Conservation (phyloP, 2,797 vertebrate genomes). For the Sebastes elongatus region DNA sequence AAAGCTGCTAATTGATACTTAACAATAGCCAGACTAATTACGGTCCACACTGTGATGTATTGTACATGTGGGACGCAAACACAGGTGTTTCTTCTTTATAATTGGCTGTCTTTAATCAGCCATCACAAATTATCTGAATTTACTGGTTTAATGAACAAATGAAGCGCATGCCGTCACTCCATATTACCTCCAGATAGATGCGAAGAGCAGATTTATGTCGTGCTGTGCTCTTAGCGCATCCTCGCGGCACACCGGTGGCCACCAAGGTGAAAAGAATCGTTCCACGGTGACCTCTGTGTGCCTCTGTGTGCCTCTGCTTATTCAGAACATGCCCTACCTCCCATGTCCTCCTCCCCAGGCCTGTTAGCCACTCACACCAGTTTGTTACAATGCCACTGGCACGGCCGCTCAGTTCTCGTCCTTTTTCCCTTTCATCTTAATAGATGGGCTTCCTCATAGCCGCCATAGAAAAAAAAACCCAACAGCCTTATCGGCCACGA, state of each 20-base stretch:
- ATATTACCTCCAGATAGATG: not conserved
- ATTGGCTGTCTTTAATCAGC: not conserved
- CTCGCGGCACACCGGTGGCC: not conserved
- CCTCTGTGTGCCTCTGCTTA: constrained; percentile 39
- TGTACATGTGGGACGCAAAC: not conserved
- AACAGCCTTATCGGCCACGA: constrained; percentile 46
- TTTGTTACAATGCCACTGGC: constrained; percentile 13
- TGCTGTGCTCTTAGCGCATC: constrained; percentile 13
- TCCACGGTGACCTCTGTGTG: constrained; percentile 56
- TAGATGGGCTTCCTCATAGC: constrained; percentile 41
- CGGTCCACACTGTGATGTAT: not conserved
- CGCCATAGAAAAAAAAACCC: not conserved
- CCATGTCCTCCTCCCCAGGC: not conserved
- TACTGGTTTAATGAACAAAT: not conserved
- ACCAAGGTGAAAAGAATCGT: constrained; percentile 55
- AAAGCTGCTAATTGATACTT: not conserved
- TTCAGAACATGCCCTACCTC: constrained; percentile 33
- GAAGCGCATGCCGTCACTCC: not conserved
- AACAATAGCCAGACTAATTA: not conserved
- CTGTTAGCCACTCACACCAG: constrained; percentile 4
- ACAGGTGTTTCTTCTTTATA: constrained; percentile 3
- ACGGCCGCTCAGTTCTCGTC: constrained; percentile 11
- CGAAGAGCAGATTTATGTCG: constrained; percentile 16
- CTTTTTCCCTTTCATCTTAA: constrained; percentile 51
- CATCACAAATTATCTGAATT: constrained; percentile 1